Evolutionary conservation across 2,113 vertebrate genomes (phyloP).

Genomic region (Stictonetta naevosa): DNA sequence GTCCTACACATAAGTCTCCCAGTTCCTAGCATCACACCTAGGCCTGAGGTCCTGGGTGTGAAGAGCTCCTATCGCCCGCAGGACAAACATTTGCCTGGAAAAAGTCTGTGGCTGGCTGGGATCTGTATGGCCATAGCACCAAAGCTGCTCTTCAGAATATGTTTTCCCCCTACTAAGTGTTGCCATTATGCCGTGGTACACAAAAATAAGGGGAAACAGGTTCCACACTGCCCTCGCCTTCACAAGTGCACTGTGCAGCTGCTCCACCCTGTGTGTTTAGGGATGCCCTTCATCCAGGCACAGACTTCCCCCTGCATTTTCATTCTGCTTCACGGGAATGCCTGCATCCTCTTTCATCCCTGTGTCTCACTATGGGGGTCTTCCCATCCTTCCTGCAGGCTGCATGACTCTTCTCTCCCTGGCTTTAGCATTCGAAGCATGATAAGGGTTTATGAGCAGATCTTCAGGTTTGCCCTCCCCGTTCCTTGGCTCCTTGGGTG

Average conservation of each 20-base stretch:
- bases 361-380: accelerated
- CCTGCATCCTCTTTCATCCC: background rate
- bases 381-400: background rate
- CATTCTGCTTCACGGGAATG: background rate
- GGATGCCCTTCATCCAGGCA: background rate
- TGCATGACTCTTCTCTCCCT: background rate
- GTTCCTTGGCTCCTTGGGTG: background rate
- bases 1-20: background rate
- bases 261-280: background rate
- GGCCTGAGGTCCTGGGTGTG: background rate
- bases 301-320: background rate
- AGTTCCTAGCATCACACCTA: background rate
- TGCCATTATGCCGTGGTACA: background rate
- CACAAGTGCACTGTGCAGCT: background rate
- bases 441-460: background rate
- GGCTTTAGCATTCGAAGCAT: background rate
- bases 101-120: background rate
- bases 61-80: background rate
- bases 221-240: accelerated
- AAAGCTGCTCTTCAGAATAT: background rate
- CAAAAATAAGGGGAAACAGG: background rate
- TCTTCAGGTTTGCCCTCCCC: background rate
- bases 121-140: background rate
- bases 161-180: background rate
- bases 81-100: background rate